Evolutionary conservation across 2,113 vertebrate genomes (phyloP), one percentile per base, ranked within the genome.

Genomic region (Periophthalmodon schlosseri): DNA sequence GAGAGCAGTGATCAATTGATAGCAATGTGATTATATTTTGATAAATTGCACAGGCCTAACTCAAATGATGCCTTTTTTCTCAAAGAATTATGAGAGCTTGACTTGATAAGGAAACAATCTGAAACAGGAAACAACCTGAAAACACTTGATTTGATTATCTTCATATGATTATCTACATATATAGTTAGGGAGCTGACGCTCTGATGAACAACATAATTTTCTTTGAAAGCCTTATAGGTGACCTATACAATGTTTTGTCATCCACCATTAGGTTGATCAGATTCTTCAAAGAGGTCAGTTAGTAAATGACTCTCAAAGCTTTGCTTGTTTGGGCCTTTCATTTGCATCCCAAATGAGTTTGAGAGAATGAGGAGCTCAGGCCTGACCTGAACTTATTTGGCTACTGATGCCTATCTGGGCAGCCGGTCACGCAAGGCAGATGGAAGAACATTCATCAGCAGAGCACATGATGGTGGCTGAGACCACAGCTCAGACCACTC

Each of bases 271-370:
- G 69, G 44, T 39, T 52, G 71, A 57, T 54, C 16, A 16, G 57
- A 34, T 23, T 69, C 70, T 84, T 84, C 72, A 83, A 65, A 85
- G 68, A 78, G 13, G 79, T 65, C 74, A 77, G 83, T 79, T 80
- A 68, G 85, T 88, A 79, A 89, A 88, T 86, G 56, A 11, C 65
- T 83, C 74, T 90, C 86, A 92, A 92, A 89, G 90, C 83, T 91
- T 90, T 83, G 86, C 93, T 91, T 93, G 91, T 93, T 91, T 87
- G 81, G 86, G 80, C 76, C 75, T 79, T 60, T 85, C 83, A 93
- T 95, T 95, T 95, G 93, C 89, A 93, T 92, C 84, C 75, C 93
- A 95, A 94, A 94, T 93, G 82, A 92, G 90, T 69, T 73, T 78
- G 74, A 85, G 74, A 85, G 87, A 92, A 66, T 82, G 84, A 84